Conservation (phyloP, 2,888 invertebrate genomes). For the Leucophenga montana region DNA sequence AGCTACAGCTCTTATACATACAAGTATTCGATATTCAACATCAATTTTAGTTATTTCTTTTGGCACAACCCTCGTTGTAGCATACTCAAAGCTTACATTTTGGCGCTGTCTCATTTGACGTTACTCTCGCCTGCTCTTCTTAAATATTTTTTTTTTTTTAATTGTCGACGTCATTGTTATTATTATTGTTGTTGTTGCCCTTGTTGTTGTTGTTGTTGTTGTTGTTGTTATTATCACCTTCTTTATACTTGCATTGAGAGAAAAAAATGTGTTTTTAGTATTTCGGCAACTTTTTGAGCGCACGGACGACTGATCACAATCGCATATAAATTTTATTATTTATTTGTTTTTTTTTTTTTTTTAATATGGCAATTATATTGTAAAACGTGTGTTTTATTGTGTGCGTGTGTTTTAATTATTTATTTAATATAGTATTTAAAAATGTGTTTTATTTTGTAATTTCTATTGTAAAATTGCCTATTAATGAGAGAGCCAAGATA, state of each 20-base stretch:
- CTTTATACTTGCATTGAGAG: constrained; percentile 54
- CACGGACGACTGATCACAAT: constrained; percentile 24
- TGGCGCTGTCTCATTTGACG: constrained; percentile 38
- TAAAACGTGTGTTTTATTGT: constrained; percentile 7
- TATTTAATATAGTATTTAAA: neutral
- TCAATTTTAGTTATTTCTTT: no score
- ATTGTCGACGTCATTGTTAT: constrained; percentile 30
- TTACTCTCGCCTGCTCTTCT: neutral
- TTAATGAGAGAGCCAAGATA: no score
- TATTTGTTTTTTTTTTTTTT: constrained; percentile 28
- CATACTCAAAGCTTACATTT: no score
- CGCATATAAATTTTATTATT: constrained; percentile 47
- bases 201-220: constrained; percentile 37
- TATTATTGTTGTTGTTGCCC: constrained; percentile 39
- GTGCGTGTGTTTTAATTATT: neutral
- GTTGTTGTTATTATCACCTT: constrained; percentile 37
- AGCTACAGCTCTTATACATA: no score
- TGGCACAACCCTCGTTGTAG: no score
- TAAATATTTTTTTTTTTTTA: constrained; percentile 37
- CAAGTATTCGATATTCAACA: no score
- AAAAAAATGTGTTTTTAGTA: constrained; percentile 58
- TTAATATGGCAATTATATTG: neutral
- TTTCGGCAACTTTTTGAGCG: constrained; percentile 64
- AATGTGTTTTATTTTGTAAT: no score
- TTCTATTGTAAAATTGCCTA: no score